phyloP scores from a whole-genome alignment of 2,888 invertebrate genomes.

The Campopleginae sp. region DNA sequence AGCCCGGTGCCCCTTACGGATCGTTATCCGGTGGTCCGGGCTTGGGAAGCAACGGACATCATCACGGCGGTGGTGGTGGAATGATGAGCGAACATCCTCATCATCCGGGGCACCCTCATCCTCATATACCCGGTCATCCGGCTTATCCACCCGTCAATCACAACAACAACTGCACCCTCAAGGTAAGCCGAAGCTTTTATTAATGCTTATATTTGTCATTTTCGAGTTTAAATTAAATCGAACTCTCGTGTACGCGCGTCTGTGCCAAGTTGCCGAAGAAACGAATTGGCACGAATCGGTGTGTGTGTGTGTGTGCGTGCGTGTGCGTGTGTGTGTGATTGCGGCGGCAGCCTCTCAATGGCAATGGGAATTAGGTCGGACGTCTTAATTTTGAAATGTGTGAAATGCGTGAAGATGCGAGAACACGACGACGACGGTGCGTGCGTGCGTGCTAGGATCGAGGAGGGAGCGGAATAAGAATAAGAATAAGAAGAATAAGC shows the following conservation, averaged over 20 bases:
- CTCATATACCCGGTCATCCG: conserved; percentile 86
- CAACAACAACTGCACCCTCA: conserved; percentile 85
- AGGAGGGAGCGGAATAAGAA: conserved; percentile 45
- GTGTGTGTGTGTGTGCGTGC: no score
- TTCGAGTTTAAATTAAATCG: no score
- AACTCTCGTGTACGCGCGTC: no score
- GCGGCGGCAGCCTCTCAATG: background rate
- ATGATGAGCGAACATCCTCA: conserved; percentile 84
- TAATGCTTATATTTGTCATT: no score
- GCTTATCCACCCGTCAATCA: conserved; percentile 82
- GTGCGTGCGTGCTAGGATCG: conserved; percentile 37
- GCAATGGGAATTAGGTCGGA: conserved; percentile 4
- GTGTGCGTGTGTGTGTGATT: background rate
- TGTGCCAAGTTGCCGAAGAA: no score
- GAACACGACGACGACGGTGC: background rate
- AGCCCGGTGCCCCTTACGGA: conserved; percentile 73
- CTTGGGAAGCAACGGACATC: conserved; percentile 82
- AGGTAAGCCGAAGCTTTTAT: conserved; percentile 80
- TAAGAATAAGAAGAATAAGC: background rate
- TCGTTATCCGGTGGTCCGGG: conserved; percentile 78
- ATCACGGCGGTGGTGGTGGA: conserved; percentile 79
- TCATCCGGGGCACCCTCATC: conserved; percentile 85
- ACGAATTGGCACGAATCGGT: background rate
- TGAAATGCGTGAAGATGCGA: background rate
- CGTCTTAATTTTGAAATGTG: background rate